phyloP scores from a whole-genome alignment of 1,140 invertebrate species.

The Melitaea cinxia region DNA sequence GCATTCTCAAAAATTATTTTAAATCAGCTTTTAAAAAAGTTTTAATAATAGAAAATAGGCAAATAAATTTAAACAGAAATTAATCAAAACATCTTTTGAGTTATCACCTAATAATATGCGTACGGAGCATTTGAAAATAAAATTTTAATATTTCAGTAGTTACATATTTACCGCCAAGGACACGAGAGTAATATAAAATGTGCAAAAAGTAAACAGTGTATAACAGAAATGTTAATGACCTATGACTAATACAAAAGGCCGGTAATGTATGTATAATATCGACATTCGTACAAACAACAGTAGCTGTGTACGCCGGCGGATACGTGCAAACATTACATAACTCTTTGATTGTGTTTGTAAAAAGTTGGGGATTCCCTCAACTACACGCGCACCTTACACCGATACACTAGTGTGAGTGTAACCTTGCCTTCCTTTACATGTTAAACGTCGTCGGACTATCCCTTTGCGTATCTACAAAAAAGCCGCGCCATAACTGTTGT shows the following conservation, averaged over 20 bases:
- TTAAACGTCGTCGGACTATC: conserved; percentile 80
- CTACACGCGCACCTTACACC: conserved; percentile 72
- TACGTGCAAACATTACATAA: conserved; percentile 80
- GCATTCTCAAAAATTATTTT: no score
- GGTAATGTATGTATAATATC: conserved; percentile 79
- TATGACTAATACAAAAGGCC: conserved; percentile 77
- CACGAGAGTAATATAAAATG: conserved; percentile 61
- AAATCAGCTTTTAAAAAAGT: no score
- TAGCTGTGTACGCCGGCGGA: conserved; percentile 69
- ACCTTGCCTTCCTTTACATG: conserved; percentile 81
- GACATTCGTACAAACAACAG: conserved; percentile 76
- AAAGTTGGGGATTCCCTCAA: conserved; percentile 80
- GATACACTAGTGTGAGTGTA: conserved; percentile 73
- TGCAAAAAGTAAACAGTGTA: conserved; percentile 70
- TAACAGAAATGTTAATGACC: conserved; percentile 78
- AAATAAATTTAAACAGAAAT: no score
- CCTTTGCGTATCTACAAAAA: conserved; percentile 79
- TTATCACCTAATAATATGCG: background rate
- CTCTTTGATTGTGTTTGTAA: conserved; percentile 80
- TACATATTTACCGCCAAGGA: conserved; percentile 48
- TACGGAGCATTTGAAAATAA: conserved; percentile 22
- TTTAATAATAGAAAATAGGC: no score
- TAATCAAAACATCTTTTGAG: background rate
- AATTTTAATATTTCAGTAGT: conserved; percentile 42
- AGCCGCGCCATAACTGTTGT: conserved; percentile 71